Base-by-base conservation (phyloP, 2,797 vertebrate species). In the Phoxinus dragarum region DNA sequence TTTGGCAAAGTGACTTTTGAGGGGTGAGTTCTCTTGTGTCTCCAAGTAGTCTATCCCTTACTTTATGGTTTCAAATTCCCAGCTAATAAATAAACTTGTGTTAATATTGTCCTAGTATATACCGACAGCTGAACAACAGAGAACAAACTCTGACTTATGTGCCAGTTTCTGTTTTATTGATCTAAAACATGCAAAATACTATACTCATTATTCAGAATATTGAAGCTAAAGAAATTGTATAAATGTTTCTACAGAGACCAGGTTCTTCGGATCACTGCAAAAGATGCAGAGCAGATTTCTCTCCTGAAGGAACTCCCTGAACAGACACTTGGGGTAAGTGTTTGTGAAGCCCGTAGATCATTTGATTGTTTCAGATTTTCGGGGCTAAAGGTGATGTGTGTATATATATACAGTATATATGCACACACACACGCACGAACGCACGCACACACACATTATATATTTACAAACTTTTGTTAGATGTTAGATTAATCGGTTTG, bases 191-290 rank as follows among this genome's bases (percentile, higher is more conserved):
- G n/a, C 1, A 56, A 56, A 76, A 59, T 40, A 23, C 31, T 59
- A n/a, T 3, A 64, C 0, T 64, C 12, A 1, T 64, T 31, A 66
- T 31, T 66, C 21, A n/a, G 52, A 59, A 77, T 40, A 2, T 38
- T 31, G 12, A 34, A 34, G 27, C 6, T 66, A 66, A 34, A 17
- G 3, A 40, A 7, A n/a, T 38, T 12, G 49, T 31, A n/a, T 21
- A 49, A 21, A 21, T 79, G 5, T 68, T 54, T 40, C 44, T 66
- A 44, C 87, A 98, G 98, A 87, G 96, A 99, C 83, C 97, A 98
- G 91, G 97, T 99, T 89, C 94, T 99, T 80, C 96, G 97, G 2
- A 93, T 98, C 7, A 11, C 91, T 9, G 91, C 94, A 0, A 89
- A 84, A 3, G 85, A 94, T 89, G 90, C 95, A 0, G 89, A 76